Conservation (phyloP, 2,888 invertebrate genomes). For the Scrobipalpa costella region DNA sequence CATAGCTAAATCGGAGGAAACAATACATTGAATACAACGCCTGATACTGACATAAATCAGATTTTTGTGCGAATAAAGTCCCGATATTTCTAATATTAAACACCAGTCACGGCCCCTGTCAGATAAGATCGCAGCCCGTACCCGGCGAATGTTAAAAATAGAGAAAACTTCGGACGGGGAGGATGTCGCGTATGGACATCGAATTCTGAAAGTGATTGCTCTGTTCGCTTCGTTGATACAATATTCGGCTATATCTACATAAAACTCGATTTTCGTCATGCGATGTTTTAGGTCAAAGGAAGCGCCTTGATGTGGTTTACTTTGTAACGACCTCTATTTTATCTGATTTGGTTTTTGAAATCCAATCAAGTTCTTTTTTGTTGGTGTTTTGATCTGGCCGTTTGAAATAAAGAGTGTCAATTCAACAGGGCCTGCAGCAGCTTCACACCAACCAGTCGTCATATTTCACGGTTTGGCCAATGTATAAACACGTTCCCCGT, state of each 20-base stretch:
- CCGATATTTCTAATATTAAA: slow-evolving; percentile 61
- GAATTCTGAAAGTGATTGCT: slow-evolving; percentile 11
- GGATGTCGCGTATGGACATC: slow-evolving; percentile 21
- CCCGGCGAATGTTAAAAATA: slow-evolving; percentile 50
- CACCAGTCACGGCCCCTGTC: slow-evolving; percentile 51
- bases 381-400: neutral
- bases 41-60: slow-evolving; percentile 66
- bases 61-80: slow-evolving; percentile 56
- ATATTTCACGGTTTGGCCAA: slow-evolving; percentile 73
- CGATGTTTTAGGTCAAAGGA: neutral
- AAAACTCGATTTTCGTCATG: slow-evolving; percentile 2
- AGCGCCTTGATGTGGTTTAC: neutral
- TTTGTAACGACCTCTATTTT: neutral
- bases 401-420: slow-evolving; percentile 10
- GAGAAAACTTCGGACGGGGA: slow-evolving; percentile 33
- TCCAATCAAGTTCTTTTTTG: neutral
- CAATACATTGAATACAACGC: slow-evolving; percentile 65
- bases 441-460: slow-evolving; percentile 56
- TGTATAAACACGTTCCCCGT: slow-evolving; percentile 78
- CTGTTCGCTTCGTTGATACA: neutral
- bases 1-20: slow-evolving; percentile 50
- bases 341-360: neutral
- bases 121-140: slow-evolving; percentile 47
- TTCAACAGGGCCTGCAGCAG: slow-evolving; percentile 1
- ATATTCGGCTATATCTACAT: slow-evolving; percentile 8